Base-by-base conservation (phyloP, 2,797 vertebrate genomes). In the Protonibea diacanthus region DNA sequence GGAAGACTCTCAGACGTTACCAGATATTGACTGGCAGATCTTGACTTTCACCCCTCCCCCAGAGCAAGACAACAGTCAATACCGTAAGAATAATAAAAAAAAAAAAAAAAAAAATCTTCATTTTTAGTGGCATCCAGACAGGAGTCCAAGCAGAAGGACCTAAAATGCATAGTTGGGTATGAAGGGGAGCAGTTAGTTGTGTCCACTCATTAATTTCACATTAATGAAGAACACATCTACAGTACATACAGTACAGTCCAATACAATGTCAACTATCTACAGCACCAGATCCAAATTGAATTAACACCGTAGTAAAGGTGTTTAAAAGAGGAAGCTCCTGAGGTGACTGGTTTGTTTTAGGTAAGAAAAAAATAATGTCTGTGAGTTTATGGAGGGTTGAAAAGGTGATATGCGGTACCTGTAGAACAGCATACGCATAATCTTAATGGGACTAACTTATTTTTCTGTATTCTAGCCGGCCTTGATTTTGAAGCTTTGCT, bases 401-500 rank as follows among this genome's bases (percentile, higher is more conserved):
- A 33, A 52, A 53, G 1, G 45, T 58, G 33, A 38, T 1, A 17
- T 4, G 5, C 17, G 56, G 2, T 55, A 47, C 47, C 33, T n/a
- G 12, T 58, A 52, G 8, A 29, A 51, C 21, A 9, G 17, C 1
- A 1, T 33, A 6, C 12, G 33, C n/a, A n/a, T 49, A 15, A 71
- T 71, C 15, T 47, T 52, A 18, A 58, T 51, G 5, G 0, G 27
- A 51, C 57, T 51, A 60, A 76, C 85, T 56, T 0, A 20, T 81
- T 48, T 68, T 33, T 64, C 25, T 81, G 0, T 78, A 0, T 92
- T 90, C 33, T 69, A 99, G 98, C 88, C 74, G 97, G 93, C 48
- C 93, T 99, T 81, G 95, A 97, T 85, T 99, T 97, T 14, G 98
- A 99, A 91, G 97, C 94, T 38, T 93, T 99, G 83, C 92, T 99